phyloP scores from a whole-genome alignment of 2,888 invertebrate genomes.

The Minunthozetes semirufus region DNA sequence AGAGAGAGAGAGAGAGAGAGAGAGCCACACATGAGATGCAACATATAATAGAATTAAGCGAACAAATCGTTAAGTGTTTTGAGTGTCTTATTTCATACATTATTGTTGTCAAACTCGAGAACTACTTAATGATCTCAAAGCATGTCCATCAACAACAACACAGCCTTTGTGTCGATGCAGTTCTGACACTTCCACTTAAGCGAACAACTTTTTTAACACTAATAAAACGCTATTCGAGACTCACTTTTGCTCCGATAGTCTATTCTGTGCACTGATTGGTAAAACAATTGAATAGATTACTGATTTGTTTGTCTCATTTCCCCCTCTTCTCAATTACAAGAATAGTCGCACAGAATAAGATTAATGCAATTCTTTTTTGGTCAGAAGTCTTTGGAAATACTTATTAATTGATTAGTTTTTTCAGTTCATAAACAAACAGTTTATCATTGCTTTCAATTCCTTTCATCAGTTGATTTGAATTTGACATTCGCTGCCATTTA shows the following conservation, averaged over 20 bases:
- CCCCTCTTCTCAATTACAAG: neutral
- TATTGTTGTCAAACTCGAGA: neutral
- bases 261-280: neutral
- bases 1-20: neutral
- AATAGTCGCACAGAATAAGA: neutral
- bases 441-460: neutral
- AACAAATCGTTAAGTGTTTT: constrained; percentile 25
- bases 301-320: neutral
- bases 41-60: constrained; percentile 16
- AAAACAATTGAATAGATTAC: neutral
- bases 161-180: neutral
- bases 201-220: neutral
- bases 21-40: neutral
- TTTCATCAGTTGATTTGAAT: neutral
- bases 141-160: constrained; percentile 1
- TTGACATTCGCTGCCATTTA: constrained; percentile 10
- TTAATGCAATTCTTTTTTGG: neutral
- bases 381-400: neutral
- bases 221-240: neutral
- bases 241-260: neutral
- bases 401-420: neutral
- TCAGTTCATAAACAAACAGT: neutral
- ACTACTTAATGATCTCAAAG: constrained; percentile 9
- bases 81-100: constrained; percentile 3
- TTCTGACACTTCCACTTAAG: constrained; percentile 14